These are phyloP conservation scores for Orthosia incerta DNA, from an alignment of 2,888 invertebrate genomes.

Conservation along the genomic window DNA sequence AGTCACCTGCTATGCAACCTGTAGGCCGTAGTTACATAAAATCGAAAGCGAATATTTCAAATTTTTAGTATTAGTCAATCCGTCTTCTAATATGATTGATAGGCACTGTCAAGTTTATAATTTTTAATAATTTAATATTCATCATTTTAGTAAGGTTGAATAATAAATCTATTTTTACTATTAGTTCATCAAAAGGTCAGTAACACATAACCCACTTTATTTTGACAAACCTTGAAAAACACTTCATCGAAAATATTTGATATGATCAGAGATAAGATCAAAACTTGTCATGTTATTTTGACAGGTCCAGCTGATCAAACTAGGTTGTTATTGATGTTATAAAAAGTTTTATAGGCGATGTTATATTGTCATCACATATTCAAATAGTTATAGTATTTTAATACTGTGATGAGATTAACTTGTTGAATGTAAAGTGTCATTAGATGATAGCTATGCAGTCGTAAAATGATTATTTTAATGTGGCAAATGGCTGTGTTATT, in stretches of 20 bases:
- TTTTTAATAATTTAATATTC: not conserved
- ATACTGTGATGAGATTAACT: conserved; percentile 1
- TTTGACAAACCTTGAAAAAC: not conserved
- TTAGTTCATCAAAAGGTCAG: not conserved
- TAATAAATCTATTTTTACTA: not conserved
- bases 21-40: conserved; percentile 44
- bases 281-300: conserved; percentile 10
- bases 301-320: conserved; percentile 16
- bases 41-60: conserved; percentile 38
- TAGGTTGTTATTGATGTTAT: no score
- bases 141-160: not conserved
- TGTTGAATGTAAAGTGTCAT: conserved; percentile 13
- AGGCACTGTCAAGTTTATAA: conserved; percentile 11
- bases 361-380: not conserved
- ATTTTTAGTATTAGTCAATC: conserved; percentile 11
- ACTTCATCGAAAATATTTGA: not conserved
- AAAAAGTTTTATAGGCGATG: not conserved
- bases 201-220: not conserved
- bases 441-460: not conserved
- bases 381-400: not conserved
- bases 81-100: conserved; percentile 23
- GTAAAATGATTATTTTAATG: conserved; percentile 21
- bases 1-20: not conserved
- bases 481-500: conserved; percentile 10
- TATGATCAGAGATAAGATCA: not conserved